A percentile compares a stretch with the other conserved stretches of the same genome.
These are phyloP conservation scores for Eristalis pertinax DNA, from an alignment of 2,888 invertebrate species.

Conservation along the genomic window DNA sequence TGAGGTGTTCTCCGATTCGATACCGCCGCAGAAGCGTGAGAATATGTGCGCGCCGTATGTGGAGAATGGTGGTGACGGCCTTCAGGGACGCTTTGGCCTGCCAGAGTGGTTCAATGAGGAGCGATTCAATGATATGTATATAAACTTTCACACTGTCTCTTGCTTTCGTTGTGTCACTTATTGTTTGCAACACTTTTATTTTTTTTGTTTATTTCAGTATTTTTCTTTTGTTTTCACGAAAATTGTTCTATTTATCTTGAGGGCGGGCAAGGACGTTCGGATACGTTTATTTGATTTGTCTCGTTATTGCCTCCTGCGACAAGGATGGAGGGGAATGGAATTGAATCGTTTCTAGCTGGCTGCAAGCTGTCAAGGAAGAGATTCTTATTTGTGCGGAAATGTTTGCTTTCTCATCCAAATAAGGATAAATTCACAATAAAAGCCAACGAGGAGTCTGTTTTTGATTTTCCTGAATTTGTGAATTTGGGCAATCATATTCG, in stretches of 20 bases:
- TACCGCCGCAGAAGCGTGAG: constrained; percentile 81
- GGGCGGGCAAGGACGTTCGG: neutral
- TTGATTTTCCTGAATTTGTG: no score
- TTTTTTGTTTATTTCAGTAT: neutral
- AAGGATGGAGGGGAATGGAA: neutral
- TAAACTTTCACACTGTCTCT: constrained; percentile 31
- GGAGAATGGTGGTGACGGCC: constrained; percentile 75
- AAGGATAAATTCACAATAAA: neutral
- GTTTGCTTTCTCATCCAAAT: neutral
- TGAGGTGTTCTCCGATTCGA: constrained; percentile 84
- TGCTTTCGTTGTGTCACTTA: constrained; percentile 18
- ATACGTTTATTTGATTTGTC: neutral
- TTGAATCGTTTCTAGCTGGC: neutral
- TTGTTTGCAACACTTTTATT: neutral
- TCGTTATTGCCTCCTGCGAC: neutral
- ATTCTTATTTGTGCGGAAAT: neutral
- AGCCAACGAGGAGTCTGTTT: no score
- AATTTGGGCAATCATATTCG: no score
- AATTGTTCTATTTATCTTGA: constrained; percentile 55
- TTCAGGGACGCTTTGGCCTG: constrained; percentile 77
- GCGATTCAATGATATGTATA: constrained; percentile 80
- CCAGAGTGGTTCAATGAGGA: constrained; percentile 82
- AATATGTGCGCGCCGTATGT: constrained; percentile 83
- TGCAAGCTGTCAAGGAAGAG: neutral
- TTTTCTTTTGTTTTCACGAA: constrained; percentile 24